A percentile compares a stretch with the other conserved stretches of the same genome.
Evolutionary conservation across 2,113 vertebrate species (phyloP).

Genomic region (Physeter macrocephalus): DNA sequence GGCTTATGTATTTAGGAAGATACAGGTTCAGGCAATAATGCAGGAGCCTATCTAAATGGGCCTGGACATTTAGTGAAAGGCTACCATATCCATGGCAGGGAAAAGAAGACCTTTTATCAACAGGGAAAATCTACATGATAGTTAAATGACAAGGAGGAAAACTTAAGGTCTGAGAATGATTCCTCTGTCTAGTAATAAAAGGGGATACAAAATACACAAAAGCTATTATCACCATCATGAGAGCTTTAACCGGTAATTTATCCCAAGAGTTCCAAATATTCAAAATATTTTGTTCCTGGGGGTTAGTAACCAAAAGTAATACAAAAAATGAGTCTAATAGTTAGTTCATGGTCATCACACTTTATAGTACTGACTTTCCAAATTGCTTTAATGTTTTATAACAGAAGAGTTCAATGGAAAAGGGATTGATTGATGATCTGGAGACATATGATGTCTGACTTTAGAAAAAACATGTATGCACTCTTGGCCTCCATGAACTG

Average conservation of each 20-base stretch:
- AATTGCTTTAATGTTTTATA: background rate
- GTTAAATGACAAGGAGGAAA: background rate
- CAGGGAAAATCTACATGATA: background rate
- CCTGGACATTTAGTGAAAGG: background rate
- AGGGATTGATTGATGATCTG: background rate
- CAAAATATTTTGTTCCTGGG: background rate
- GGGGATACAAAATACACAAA: background rate
- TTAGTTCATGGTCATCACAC: background rate
- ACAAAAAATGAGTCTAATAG: background rate
- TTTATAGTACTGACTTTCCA: background rate
- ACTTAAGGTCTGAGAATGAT: background rate
- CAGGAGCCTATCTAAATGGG: background rate
- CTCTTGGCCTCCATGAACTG: background rate
- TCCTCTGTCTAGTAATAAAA: background rate
- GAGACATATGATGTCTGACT: background rate
- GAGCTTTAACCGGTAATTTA: background rate
- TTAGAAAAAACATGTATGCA: background rate
- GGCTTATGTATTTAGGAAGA: background rate
- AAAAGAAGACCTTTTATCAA: background rate
- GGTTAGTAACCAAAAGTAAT: background rate
- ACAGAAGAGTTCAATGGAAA: background rate
- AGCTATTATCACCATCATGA: background rate
- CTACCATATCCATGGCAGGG: background rate
- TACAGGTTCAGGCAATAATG: background rate
- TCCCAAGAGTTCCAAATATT: background rate